Evolutionary conservation across 2,113 vertebrate genomes (phyloP).

Genomic region (Sebastes fasciatus): DNA sequence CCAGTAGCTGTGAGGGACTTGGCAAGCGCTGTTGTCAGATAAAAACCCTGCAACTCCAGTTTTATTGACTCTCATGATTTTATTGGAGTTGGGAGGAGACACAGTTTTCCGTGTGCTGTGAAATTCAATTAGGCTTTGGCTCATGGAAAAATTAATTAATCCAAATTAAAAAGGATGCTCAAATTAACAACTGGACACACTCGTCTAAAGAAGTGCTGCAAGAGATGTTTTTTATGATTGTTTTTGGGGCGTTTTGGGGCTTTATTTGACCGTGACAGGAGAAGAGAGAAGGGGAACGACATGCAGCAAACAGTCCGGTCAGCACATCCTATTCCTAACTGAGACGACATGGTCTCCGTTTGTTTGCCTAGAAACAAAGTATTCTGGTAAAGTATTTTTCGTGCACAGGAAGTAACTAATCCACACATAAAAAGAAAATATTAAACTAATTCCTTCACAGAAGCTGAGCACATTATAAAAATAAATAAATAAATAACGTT

Average conservation of each 20-base stretch:
- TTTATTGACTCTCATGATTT: not conserved
- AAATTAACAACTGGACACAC: not conserved
- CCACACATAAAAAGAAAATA: not conserved
- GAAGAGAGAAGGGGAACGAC: too few species aligned
- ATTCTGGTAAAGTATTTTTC: not conserved
- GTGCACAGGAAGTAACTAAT: slow-evolving; percentile 15
- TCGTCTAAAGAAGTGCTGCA: not conserved
- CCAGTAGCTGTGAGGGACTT: slow-evolving; percentile 18
- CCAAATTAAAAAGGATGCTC: not conserved
- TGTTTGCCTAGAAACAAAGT: not conserved
- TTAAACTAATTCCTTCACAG: not conserved
- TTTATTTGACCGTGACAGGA: not conserved
- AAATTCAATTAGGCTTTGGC: not conserved
- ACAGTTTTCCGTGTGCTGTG: not conserved
- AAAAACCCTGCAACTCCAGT: not conserved
- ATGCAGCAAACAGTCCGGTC: too few species aligned
- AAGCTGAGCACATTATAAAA: not conserved
- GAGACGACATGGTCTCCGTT: not conserved
- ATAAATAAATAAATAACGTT: not conserved
- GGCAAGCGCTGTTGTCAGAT: slow-evolving; percentile 16
- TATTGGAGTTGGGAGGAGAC: not conserved
- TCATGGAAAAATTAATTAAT: too few species aligned
- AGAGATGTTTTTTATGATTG: not conserved
- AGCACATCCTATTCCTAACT: not conserved
- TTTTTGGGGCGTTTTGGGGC: not conserved